Base-by-base conservation (phyloP, 2,113 vertebrate species). In the Ailuropoda melanoleuca region DNA sequence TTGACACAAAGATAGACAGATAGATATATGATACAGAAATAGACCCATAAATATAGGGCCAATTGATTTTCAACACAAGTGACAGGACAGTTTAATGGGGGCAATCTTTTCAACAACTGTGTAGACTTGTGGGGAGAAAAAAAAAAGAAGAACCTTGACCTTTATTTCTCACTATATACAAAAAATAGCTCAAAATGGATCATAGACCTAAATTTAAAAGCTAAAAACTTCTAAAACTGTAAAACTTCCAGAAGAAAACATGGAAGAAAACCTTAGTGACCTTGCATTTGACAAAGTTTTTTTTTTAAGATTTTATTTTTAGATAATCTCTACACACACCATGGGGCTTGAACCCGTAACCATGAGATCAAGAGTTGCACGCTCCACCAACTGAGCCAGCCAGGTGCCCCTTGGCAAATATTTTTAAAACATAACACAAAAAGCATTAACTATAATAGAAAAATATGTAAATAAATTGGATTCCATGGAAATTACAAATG, bases 171-270 rank as follows among this genome's bases (percentile, higher is more conserved):
- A 83, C 39, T n/a, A 80, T 64, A 89, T 55, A 80, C 1, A 55
- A 95, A 81, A 93, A 87, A 62, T 53, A 77, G 50, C 53, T 92
- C 53, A 55, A 84, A 83, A 78, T 91, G 88, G 14, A 70, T 72
- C 24, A 80, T 50, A 74, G 56, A 75, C 34, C 37, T 93, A 66
- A 96, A 83, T 58, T 31, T 88, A 88, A 43, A 68, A 64, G 53
- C 19, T 53, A 53, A 75, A 48, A 48, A 9, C 26, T 31, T 48
- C 74, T 75, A 75, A 92, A 77, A 39, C 23, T 50, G 50, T 80
- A 86, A 87, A 62, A 92, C 43, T 92, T 46, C 8, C 46, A 31
- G 37, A 83, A 90, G 58, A 77, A 90, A 56, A 90, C n/a, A 62
- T 77, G 39, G 34, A 68, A 88, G 58, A 88, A 43, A 88, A 34